These are phyloP conservation scores for Danio kyathit DNA, from an alignment of 2,797 vertebrate species.

Conservation along the genomic window DNA sequence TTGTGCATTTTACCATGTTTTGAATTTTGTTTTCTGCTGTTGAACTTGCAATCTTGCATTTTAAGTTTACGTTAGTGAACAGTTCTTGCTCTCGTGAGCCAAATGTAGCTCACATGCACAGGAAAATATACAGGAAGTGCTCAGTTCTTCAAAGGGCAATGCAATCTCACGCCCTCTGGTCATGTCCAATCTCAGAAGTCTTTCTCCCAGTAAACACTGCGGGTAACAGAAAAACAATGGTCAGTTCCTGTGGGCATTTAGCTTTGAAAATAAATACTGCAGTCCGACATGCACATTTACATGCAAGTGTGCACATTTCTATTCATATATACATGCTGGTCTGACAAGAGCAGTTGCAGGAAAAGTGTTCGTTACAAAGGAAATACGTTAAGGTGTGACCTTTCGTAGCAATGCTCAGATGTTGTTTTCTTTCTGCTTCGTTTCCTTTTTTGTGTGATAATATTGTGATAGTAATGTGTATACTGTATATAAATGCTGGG, in stretches of 20 bases:
- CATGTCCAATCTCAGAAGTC: neutral
- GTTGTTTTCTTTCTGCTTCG: too few species aligned
- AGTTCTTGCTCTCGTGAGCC: neutral
- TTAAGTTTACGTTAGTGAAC: neutral
- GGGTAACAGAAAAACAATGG: neutral
- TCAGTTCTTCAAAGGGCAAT: neutral
- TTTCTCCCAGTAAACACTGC: neutral
- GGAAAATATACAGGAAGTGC: constrained; percentile 32
- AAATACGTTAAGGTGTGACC: too few species aligned
- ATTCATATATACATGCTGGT: neutral
- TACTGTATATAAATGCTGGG: too few species aligned
- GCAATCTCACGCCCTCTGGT: constrained; percentile 38
- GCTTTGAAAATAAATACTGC: constrained; percentile 19
- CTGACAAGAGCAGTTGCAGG: neutral
- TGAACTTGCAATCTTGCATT: neutral
- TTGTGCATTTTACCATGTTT: neutral
- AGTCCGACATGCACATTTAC: neutral
- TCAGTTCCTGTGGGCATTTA: constrained; percentile 1
- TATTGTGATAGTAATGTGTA: too few species aligned
- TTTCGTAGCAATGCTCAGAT: too few species aligned
- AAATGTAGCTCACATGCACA: constrained; percentile 20
- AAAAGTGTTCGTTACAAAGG: neutral
- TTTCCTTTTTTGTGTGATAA: too few species aligned
- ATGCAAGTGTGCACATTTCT: neutral
- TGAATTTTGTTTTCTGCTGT: neutral